These are phyloP conservation scores for Emydocephalus ijimae DNA, from an alignment of 2,113 vertebrate genomes.

Conservation along the genomic window DNA sequence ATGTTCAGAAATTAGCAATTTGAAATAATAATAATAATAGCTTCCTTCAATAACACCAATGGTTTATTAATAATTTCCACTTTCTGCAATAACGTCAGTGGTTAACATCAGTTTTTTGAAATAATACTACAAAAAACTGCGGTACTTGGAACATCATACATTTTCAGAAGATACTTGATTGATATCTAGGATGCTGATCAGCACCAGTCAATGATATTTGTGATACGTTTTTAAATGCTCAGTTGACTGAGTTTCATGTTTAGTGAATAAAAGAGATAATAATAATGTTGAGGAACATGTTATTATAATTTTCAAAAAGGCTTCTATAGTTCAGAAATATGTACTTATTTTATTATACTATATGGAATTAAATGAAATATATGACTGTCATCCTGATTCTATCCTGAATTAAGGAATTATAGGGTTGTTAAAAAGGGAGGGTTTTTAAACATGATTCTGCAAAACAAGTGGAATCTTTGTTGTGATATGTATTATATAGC, in stretches of 20 bases:
- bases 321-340: not conserved
- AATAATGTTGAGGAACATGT: not conserved
- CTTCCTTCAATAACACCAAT: too few relatives aligned
- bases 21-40: not conserved
- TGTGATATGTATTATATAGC: not conserved
- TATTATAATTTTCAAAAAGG: not conserved
- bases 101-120: too few relatives aligned
- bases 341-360: not conserved
- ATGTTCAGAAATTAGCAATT: slow-evolving; percentile 23
- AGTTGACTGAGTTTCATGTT: too few relatives aligned
- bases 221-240: too few relatives aligned
- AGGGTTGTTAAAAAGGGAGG: not conserved
- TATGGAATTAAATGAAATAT: not conserved
- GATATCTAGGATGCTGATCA: too few relatives aligned
- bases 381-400: not conserved
- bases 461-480: not conserved
- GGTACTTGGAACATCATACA: too few relatives aligned
- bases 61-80: too few relatives aligned
- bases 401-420: not conserved
- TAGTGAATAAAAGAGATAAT: not conserved
- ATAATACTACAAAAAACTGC: too few relatives aligned
- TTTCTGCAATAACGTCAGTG: too few relatives aligned
- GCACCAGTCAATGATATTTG: too few relatives aligned
- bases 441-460: not conserved
- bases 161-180: too few relatives aligned